These are phyloP conservation scores for Mesocricetus auratus DNA, from an alignment of 2,113 vertebrate genomes.

Conservation along the genomic window DNA sequence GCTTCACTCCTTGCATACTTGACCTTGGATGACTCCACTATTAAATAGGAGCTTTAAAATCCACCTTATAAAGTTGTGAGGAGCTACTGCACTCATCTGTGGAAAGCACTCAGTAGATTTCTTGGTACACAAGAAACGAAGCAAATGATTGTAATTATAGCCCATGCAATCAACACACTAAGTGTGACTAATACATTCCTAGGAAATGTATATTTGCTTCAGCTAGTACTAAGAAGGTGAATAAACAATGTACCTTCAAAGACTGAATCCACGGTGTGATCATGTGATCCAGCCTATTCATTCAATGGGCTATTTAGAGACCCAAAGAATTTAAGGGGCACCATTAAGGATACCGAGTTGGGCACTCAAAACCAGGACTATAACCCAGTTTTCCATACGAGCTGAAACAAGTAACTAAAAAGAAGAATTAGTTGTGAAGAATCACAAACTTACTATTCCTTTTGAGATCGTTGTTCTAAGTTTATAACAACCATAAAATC, in stretches of 20 bases:
- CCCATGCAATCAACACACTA: background rate
- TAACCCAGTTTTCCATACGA: background rate
- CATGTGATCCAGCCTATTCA: background rate
- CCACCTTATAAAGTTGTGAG: background rate
- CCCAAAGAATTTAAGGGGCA: background rate
- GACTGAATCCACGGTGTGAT: background rate
- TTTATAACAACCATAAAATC: slow-evolving; percentile 4
- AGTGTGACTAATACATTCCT: background rate
- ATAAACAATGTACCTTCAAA: slow-evolving; percentile 31
- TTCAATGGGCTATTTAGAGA: background rate
- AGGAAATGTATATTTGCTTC: slow-evolving; percentile 8
- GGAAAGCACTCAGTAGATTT: background rate
- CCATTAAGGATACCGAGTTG: background rate
- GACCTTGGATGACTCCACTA: slow-evolving; percentile 51
- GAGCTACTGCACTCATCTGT: background rate
- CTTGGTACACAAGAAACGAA: background rate
- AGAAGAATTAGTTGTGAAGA: background rate
- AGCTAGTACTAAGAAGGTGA: slow-evolving; percentile 27
- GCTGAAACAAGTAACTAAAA: background rate
- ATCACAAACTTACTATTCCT: background rate
- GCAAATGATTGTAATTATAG: background rate
- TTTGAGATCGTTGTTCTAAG: slow-evolving; percentile 28
- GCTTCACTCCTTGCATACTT: background rate
- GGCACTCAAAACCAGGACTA: slow-evolving; percentile 4
- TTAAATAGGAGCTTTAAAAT: slow-evolving; percentile 10